Evolutionary conservation across 2,888 invertebrate species (phyloP).

Genomic region (Amphipyra berbera): DNA sequence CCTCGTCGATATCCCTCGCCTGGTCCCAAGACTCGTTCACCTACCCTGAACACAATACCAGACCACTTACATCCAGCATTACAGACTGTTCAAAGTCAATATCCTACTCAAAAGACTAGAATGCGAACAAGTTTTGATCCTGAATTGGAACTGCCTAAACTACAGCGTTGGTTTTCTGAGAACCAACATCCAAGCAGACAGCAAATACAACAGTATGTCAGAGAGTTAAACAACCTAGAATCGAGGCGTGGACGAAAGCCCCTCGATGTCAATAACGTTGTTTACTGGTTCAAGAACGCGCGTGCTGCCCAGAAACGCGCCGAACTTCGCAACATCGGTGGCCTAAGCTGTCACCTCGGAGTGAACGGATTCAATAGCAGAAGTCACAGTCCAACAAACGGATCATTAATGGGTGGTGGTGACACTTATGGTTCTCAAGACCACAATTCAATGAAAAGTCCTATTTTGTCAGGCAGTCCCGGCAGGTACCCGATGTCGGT

Average conservation of each 20-base stretch:
- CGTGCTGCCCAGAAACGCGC: constrained; percentile 98
- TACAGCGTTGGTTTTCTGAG: constrained; percentile 99
- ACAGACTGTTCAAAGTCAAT: constrained; percentile 93
- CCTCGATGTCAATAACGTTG: constrained; percentile 98
- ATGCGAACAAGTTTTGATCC: constrained; percentile 99
- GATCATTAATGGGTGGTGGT: constrained; percentile 90
- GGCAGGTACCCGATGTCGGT: constrained; percentile 91
- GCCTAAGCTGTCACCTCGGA: constrained; percentile 90
- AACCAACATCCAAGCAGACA: constrained; percentile 99
- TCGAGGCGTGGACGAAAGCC: constrained; percentile 98
- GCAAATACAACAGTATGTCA: constrained; percentile 98
- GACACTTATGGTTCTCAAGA: constrained; percentile 90
- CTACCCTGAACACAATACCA: constrained; percentile 82
- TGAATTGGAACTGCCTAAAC: constrained; percentile 97
- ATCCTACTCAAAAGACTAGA: constrained; percentile 96
- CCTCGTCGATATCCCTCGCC: constrained; percentile 86
- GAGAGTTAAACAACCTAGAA: constrained; percentile 97
- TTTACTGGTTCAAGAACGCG: constrained; percentile 99
- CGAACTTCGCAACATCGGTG: constrained; percentile 92
- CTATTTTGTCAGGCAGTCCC: constrained; percentile 88
- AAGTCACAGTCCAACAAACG: constrained; percentile 91
- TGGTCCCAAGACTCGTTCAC: constrained; percentile 88
- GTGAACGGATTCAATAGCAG: constrained; percentile 91
- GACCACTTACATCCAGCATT: constrained; percentile 93
- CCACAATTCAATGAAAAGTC: constrained; percentile 91